Evolutionary conservation across 2,797 vertebrate genomes (phyloP).

Genomic region (Danio albolineatus): DNA sequence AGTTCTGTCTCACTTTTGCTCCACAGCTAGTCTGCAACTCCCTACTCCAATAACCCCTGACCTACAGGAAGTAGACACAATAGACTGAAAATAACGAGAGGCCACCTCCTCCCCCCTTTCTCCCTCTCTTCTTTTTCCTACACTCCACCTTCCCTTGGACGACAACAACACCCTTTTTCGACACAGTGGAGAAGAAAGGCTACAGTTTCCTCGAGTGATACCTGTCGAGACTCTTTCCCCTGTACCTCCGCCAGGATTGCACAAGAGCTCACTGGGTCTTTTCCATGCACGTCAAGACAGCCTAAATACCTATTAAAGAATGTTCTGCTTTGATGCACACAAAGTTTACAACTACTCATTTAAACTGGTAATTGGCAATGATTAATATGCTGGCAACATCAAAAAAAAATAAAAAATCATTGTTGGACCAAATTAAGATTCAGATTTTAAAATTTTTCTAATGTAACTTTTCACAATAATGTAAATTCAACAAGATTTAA

Average conservation of each 20-base stretch:
- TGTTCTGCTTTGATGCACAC: not conserved
- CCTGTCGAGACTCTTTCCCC: constrained; percentile 20
- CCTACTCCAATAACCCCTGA: constrained; percentile 92
- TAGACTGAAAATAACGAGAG: constrained; percentile 92
- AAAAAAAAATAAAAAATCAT: no score
- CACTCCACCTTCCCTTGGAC: constrained; percentile 62
- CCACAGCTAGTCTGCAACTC: constrained; percentile 84
- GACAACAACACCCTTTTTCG: constrained; percentile 43
- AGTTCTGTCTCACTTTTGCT: constrained; percentile 47
- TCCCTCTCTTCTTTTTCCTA: constrained; percentile 72
- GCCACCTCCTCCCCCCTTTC: constrained; percentile 73
- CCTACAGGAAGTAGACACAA: constrained; percentile 97
- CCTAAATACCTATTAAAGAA: not conserved
- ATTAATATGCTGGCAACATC: not conserved
- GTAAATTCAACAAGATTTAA: no score
- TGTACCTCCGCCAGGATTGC: constrained; percentile 33
- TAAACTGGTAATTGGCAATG: not conserved
- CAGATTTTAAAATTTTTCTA: no score
- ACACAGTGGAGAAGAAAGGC: constrained; percentile 9
- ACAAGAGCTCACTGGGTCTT: constrained; percentile 3
- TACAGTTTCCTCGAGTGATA: constrained; percentile 46
- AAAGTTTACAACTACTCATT: not conserved
- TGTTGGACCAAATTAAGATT: no score
- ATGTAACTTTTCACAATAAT: no score
- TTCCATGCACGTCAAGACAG: not conserved